Conservation (phyloP, 2,888 invertebrate genomes). For the Cacoxenus indagator region DNA sequence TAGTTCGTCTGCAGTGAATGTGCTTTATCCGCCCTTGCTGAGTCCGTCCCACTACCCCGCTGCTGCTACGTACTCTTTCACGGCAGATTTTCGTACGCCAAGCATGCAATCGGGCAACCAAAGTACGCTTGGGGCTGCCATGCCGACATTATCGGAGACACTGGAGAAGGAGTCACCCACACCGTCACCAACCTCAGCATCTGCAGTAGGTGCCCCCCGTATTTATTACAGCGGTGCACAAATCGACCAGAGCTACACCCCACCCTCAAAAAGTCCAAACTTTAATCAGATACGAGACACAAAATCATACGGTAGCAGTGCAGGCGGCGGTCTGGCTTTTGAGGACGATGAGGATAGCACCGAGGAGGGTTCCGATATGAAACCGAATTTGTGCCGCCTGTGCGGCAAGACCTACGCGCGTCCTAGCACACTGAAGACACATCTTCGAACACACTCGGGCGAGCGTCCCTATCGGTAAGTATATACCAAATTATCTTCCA, state of each 20-base stretch:
- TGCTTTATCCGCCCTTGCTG: constrained; percentile 77
- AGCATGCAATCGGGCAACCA: constrained; percentile 42
- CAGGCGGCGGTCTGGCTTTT: constrained; percentile 56
- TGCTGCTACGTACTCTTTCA: constrained; percentile 85
- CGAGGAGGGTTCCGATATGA: constrained; percentile 73
- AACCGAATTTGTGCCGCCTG: constrained; percentile 92
- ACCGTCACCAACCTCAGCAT: constrained; percentile 45
- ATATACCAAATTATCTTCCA: no score
- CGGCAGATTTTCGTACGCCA: constrained; percentile 83
- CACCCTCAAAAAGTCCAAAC: constrained; percentile 67
- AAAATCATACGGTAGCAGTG: constrained; percentile 41
- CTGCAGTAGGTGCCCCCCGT: constrained; percentile 64
- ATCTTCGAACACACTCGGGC: constrained; percentile 95
- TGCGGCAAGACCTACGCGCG: constrained; percentile 98
- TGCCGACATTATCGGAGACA: constrained; percentile 57
- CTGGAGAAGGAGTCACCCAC: constrained; percentile 63
- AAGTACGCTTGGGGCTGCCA: constrained; percentile 73
- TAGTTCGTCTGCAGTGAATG: constrained; percentile 75
- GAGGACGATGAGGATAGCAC: constrained; percentile 80
- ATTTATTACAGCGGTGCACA: constrained; percentile 67
- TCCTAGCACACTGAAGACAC: constrained; percentile 97
- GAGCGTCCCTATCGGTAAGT: constrained; percentile 77
- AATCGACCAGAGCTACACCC: constrained; percentile 60
- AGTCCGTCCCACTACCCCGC: constrained; percentile 78
- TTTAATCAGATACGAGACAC: constrained; percentile 58